Evolutionary conservation across 2,797 vertebrate genomes (phyloP).

Genomic region (Notolabrus celidotus): DNA sequence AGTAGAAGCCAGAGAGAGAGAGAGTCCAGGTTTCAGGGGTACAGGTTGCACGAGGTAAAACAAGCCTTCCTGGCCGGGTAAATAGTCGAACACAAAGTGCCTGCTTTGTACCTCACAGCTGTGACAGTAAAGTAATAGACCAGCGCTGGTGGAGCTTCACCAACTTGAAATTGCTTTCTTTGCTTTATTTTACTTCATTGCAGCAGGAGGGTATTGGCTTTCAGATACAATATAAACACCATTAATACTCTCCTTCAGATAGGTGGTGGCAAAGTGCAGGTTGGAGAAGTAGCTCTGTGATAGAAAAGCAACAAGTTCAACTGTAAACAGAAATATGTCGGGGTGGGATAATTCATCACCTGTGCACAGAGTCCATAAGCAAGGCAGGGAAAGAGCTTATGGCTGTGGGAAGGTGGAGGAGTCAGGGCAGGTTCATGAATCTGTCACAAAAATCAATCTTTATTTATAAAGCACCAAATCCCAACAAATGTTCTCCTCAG

Average conservation of each 20-base stretch:
- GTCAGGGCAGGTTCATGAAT: too few relatives aligned
- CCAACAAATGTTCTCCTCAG: too few relatives aligned
- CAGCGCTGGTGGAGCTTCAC: conserved; percentile 44
- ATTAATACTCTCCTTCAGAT: conserved; percentile 35
- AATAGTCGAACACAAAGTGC: conserved; percentile 25
- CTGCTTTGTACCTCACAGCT: conserved; percentile 21
- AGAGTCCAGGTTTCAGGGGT: conserved; percentile 30
- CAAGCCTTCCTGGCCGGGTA: conserved; percentile 21
- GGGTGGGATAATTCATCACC: conserved; percentile 2
- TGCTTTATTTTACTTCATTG: conserved; percentile 41
- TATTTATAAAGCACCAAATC: too few relatives aligned
- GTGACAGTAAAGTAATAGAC: conserved; percentile 56
- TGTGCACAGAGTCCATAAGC: background rate
- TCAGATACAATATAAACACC: conserved; percentile 46
- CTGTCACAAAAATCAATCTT: too few relatives aligned
- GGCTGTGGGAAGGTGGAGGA: background rate
- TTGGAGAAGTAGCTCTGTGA: conserved; percentile 15
- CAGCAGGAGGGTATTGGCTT: conserved; percentile 32
- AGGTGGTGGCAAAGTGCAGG: conserved; percentile 10
- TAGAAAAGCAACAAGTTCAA: conserved; percentile 23
- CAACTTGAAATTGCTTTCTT: conserved; percentile 49
- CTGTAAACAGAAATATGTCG: conserved; percentile 11
- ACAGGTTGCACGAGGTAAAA: conserved; percentile 36
- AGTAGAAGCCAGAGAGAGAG: conserved; percentile 8
- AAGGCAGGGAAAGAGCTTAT: background rate